phyloP scores from a whole-genome alignment of 2,888 invertebrate genomes.

The Ichneumon xanthorius region DNA sequence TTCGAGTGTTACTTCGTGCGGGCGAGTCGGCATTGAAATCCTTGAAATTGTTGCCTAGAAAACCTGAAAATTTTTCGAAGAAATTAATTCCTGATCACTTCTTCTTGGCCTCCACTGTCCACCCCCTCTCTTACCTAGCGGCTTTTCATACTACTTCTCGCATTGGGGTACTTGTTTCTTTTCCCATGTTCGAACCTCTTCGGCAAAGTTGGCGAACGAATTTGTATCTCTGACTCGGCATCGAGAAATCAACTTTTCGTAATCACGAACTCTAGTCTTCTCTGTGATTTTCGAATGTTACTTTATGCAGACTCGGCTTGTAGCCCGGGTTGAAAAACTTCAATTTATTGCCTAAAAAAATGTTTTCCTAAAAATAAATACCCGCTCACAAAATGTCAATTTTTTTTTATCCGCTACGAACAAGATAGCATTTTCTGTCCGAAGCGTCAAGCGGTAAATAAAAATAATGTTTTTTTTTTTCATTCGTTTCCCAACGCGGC shows the following conservation, averaged over 20 bases:
- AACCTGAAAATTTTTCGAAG: no score
- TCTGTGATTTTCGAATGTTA: no score
- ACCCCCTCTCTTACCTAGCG: no score
- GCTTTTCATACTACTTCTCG: conserved; percentile 19
- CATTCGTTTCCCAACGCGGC: not conserved
- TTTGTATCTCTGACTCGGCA: conserved; percentile 42
- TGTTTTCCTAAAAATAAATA: not conserved
- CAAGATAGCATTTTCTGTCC: not conserved
- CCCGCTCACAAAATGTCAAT: not conserved
- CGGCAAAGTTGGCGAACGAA: conserved; percentile 66
- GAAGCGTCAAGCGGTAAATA: not conserved
- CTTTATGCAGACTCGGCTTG: conserved; percentile 32
- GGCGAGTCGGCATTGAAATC: no score
- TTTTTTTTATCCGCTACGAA: not conserved
- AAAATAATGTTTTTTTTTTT: not conserved
- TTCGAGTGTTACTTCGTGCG: no score
- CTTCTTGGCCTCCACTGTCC: no score
- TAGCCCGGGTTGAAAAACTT: no score
- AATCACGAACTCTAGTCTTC: no score
- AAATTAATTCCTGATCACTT: no score
- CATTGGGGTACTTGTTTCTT: conserved; percentile 10
- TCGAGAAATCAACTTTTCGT: conserved; percentile 70
- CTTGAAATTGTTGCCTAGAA: no score
- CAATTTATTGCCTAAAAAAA: no score
- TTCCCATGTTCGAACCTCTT: conserved; percentile 1